Base-by-base conservation (phyloP, 2,113 vertebrate genomes). In the Notothenia coriiceps region DNA sequence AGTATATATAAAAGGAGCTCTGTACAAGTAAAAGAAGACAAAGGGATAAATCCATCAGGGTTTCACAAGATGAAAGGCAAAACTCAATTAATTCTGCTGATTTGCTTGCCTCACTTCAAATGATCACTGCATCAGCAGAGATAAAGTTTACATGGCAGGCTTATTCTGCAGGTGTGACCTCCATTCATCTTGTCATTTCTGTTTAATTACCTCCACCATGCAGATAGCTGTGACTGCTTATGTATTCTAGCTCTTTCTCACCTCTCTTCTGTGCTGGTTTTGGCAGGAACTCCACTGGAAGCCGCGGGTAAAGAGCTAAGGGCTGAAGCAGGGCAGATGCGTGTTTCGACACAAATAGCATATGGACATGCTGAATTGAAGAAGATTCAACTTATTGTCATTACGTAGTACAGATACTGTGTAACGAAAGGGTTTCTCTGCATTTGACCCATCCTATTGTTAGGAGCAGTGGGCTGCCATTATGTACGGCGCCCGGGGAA, bases 121-220 rank as follows among this genome's bases (percentile, higher is more conserved):
- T 95, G 91, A 94, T 93, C 89, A 74, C 92, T 84, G 85, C 90
- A 92, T 93, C 92, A 91, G 87, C 89, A 90, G 82, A 88, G 84
- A 88, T 77, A 65, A 85, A 86, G 47, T 69, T 69, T 68, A 83
- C 77, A 63, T 79, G 83, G 63, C 88, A 75, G 83, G 77, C 76
- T 74, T 40, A 33, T 62, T 67, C 71, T 73, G 52, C 89, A 90
- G 91, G 89, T 94, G 90, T 77, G 79, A 91, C 80, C 80, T 82
- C 80, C 25, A 69, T 80, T 74, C 61, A 15, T 54, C 72, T 65
- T 51, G 17, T 72, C 70, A 70, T 33, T 43, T 50, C 63, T 78
- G 70, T 92, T 92, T 92, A 92, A 93, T 93, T 91, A 93, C 83
- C 81, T 59, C 74, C 77, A 51, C 25, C 64, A 55, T 29, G 76